Base-by-base conservation (phyloP, 2,888 invertebrate species). In the Vesta saturnalis region DNA sequence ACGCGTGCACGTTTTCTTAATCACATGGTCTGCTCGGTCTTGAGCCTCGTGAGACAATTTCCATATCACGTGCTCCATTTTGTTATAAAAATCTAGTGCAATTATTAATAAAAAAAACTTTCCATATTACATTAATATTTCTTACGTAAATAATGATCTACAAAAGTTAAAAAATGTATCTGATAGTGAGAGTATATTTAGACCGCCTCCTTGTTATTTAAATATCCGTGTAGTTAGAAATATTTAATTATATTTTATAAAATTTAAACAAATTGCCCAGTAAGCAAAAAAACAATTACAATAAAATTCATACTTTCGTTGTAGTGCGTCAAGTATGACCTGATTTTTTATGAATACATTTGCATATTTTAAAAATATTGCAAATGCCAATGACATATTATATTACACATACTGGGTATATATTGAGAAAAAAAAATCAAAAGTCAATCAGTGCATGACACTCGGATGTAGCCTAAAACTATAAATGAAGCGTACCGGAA, bases 361-460 rank as follows among this genome's bases (percentile, higher is more conserved):
- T 59, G 52, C 64, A 64, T 64, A 64, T 46, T 54, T 64, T 60
- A 64, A 54, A 52, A 30, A 49, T 39, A 52, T 15, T 55, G 59
- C 64, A 64, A 64, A 64, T 59, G 59, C 22, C 64, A 64, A 59
- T 64, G 52, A 58, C 64, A 64, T 52, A 35, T 52, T 52, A 30
- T n/a, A n/a, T 54, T 30, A 56, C 16, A 30, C 39, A 39, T 39
- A 12, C 8, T n/a, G 39, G 14, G 22, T 22, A 58, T 6, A 22
- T 10, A 39, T 18, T 19, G 35, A 43, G 30, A 52, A 21, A 52
- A 52, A 52, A 19, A 6, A 52, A 12, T 10, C 59, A 54, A 54
- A 52, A 21, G 60, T 19, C 52, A 52, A 18, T 52, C 21, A 18
- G 52, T 18, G 52, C 52, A 52, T 52, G 21, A 52, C 52, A 12